Evolutionary conservation across 2,888 invertebrate genomes (phyloP).

Genomic region (Scaptomyza polygonia): DNA sequence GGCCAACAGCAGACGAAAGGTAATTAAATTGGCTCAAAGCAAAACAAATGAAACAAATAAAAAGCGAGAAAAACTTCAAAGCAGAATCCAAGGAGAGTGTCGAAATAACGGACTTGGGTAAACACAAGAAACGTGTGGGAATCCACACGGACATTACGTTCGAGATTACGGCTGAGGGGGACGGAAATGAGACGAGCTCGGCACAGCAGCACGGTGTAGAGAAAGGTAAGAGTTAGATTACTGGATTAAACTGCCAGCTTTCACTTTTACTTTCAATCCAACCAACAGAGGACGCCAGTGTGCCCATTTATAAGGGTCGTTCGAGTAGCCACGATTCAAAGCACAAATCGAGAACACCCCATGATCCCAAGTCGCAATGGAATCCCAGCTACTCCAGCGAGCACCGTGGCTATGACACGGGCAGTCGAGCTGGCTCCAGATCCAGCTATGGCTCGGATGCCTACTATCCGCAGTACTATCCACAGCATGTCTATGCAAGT

Average conservation of each 20-base stretch:
- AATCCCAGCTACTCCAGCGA: slow-evolving; percentile 80
- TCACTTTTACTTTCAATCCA: background rate
- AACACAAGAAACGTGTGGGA: slow-evolving; percentile 83
- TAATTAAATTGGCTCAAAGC: slow-evolving; percentile 62
- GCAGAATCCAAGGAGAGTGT: slow-evolving; percentile 84
- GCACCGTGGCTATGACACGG: slow-evolving; percentile 60
- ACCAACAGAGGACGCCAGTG: slow-evolving; percentile 83
- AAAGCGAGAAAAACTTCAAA: slow-evolving; percentile 14
- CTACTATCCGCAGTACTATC: slow-evolving; percentile 77
- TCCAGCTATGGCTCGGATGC: slow-evolving; percentile 29
- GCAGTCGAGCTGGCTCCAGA: slow-evolving; percentile 32
- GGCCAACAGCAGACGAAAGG: slow-evolving; percentile 82
- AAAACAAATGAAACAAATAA: slow-evolving; percentile 33
- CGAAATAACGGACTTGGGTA: slow-evolving; percentile 83
- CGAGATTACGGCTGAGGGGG: slow-evolving; percentile 82
- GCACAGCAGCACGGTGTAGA: slow-evolving; percentile 77
- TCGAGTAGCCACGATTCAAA: slow-evolving; percentile 57
- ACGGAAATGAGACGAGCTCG: slow-evolving; percentile 81
- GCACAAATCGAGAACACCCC: slow-evolving; percentile 73
- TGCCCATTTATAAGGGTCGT: slow-evolving; percentile 83
- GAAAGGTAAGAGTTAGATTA: slow-evolving; percentile 69
- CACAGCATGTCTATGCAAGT: slow-evolving; percentile 73
- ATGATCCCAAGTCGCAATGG: slow-evolving; percentile 82
- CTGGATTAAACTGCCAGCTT: slow-evolving; percentile 2
- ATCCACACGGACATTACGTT: slow-evolving; percentile 85